These are phyloP conservation scores for Aspiorhynchus laticeps DNA, from an alignment of 2,113 vertebrate species.

Conservation along the genomic window DNA sequence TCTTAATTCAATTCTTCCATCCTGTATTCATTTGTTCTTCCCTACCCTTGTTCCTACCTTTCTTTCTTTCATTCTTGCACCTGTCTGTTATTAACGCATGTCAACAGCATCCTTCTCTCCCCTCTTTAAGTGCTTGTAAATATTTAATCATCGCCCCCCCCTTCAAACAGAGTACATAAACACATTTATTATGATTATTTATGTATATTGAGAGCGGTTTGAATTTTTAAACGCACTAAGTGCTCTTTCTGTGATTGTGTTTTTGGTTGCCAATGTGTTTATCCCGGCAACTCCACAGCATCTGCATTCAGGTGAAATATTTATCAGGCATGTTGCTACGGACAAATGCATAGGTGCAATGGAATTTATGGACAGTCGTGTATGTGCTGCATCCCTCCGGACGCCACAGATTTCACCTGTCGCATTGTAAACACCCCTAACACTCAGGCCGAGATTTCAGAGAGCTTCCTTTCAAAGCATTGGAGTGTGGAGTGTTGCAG, in stretches of 20 bases:
- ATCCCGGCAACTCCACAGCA: slow-evolving; percentile 66
- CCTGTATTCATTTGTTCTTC: not conserved
- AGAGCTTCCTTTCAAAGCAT: not conserved
- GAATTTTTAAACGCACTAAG: slow-evolving; percentile 76
- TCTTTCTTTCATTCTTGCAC: slow-evolving; percentile 56
- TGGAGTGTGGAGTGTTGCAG: slow-evolving; percentile 9
- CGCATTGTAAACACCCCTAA: slow-evolving; percentile 66
- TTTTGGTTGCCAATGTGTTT: slow-evolving; percentile 74
- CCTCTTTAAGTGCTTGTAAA: slow-evolving; percentile 73
- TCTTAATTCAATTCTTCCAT: not conserved
- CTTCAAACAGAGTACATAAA: slow-evolving; percentile 74
- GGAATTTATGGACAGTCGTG: slow-evolving; percentile 69
- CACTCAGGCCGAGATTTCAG: not conserved
- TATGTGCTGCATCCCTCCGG: slow-evolving; percentile 53
- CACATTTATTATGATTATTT: slow-evolving; percentile 84
- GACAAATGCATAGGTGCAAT: slow-evolving; percentile 70
- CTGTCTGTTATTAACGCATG: slow-evolving; percentile 67
- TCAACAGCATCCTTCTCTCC: slow-evolving; percentile 64
- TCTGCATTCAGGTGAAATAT: slow-evolving; percentile 74
- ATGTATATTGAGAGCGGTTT: slow-evolving; percentile 75
- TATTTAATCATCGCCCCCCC: slow-evolving; percentile 72
- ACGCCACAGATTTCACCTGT: slow-evolving; percentile 55
- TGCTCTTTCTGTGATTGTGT: slow-evolving; percentile 71
- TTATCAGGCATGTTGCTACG: slow-evolving; percentile 65
- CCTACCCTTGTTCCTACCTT: not conserved